Conservation (phyloP, 2,113 vertebrate species). For the Sebastes fasciatus region DNA sequence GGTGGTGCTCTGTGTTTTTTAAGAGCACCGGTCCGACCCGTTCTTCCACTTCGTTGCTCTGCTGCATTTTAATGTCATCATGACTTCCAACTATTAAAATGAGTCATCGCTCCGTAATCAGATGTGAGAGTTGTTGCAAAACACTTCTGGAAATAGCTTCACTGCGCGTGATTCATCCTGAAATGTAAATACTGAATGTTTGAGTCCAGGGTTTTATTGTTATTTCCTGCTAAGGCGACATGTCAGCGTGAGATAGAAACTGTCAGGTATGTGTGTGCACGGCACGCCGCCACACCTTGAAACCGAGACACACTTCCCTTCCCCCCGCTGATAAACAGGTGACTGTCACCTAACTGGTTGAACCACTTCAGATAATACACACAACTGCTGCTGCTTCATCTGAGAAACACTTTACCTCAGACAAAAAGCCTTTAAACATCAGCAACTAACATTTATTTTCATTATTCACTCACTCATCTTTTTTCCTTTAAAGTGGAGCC, state of each 20-base stretch:
- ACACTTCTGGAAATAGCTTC: constrained; percentile 18
- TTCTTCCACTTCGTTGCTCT: constrained; percentile 30
- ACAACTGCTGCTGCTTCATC: not conserved
- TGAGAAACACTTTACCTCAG: not conserved
- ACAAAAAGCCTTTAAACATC: not conserved
- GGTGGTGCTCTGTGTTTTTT: not conserved
- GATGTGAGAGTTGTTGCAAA: not conserved
- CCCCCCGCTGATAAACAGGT: constrained; percentile 45
- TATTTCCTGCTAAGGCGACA: not conserved
- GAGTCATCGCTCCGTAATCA: constrained; percentile 23
- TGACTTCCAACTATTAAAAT: constrained; percentile 2
- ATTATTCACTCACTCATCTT: too few species aligned
- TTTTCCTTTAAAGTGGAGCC: too few species aligned
- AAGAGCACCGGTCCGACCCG: constrained; percentile 55
- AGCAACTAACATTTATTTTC: too few species aligned
- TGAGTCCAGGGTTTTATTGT: not conserved
- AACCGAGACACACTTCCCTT: constrained; percentile 57
- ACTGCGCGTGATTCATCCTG: not conserved
- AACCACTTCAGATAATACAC: not conserved
- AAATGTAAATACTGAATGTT: not conserved
- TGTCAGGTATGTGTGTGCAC: not conserved
- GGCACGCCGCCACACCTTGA: constrained; percentile 77
- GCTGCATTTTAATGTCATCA: constrained; percentile 20
- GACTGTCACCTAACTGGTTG: constrained; percentile 56
- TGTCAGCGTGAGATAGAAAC: constrained; percentile 36